These are phyloP conservation scores for Archegozetes longisetosus DNA, from an alignment of 1,140 invertebrate species.

Conservation along the genomic window DNA sequence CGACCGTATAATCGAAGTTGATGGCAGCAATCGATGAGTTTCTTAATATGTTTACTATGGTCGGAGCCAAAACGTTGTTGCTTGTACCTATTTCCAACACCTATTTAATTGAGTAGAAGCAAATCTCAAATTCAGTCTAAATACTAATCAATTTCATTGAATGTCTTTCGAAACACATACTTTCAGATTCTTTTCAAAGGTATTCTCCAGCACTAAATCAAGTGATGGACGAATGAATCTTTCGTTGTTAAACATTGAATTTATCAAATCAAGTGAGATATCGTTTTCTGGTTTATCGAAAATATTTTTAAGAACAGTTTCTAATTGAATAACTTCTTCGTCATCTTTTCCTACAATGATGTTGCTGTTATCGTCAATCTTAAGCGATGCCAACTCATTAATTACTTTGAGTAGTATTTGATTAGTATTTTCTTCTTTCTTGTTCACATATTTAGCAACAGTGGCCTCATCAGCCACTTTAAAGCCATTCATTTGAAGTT, in stretches of 20 bases:
- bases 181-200: neutral
- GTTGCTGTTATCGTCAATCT: neutral
- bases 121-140: too few species aligned
- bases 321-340: too few species aligned
- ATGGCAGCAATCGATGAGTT: constrained; percentile 28
- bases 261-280: constrained; percentile 6
- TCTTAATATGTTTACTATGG: neutral
- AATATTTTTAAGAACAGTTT: too few species aligned
- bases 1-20: constrained; percentile 28
- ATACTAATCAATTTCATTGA: too few species aligned
- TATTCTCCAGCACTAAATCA: constrained; percentile 19
- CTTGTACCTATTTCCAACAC: constrained; percentile 11
- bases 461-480: neutral
- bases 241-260: neutral
- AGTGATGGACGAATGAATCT: constrained; percentile 13
- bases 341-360: neutral
- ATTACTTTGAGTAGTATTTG: neutral
- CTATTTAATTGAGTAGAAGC: too few species aligned
- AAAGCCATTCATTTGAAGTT: too few species aligned
- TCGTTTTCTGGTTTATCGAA: too few species aligned
- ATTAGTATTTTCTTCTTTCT: neutral
- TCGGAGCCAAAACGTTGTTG: neutral
- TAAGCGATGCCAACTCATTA: neutral
- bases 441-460: neutral
- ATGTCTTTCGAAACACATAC: too few species aligned